These are phyloP conservation scores for Pedicia rivosa DNA, from an alignment of 2,888 invertebrate genomes.

Conservation along the genomic window DNA sequence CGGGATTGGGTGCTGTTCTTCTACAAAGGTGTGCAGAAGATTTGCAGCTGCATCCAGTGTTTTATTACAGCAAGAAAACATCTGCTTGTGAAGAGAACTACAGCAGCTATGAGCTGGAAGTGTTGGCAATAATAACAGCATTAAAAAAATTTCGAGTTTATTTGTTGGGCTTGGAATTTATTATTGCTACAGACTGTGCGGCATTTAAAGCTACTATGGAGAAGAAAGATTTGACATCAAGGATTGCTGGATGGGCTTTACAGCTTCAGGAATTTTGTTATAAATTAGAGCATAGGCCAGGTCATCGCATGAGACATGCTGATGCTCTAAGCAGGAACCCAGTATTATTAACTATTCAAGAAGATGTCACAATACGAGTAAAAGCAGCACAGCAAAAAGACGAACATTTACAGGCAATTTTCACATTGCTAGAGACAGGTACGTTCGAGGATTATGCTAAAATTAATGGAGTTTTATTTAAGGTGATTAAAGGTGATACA, in stretches of 20 bases:
- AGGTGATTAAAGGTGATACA: conserved; percentile 7
- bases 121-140: conserved; percentile 18
- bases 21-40: conserved; percentile 14
- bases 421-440: conserved; percentile 12
- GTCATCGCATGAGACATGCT: conserved; percentile 17
- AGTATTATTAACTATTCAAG: background rate
- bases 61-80: conserved; percentile 17
- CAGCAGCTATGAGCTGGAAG: conserved; percentile 21
- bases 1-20: conserved; percentile 17
- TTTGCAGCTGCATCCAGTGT: conserved; percentile 15
- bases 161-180: conserved; percentile 15
- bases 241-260: conserved; percentile 21
- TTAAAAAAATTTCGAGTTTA: conserved; percentile 17
- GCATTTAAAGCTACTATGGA: conserved; percentile 16
- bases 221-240: conserved; percentile 17
- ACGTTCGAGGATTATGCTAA: conserved; percentile 13
- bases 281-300: conserved; percentile 21
- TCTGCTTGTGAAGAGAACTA: conserved; percentile 15
- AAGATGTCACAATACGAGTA: background rate
- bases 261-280: conserved; percentile 20
- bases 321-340: conserved; percentile 21
- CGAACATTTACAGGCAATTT: conserved; percentile 13
- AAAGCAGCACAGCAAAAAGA: conserved; percentile 8
- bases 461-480: conserved; percentile 15
- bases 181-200: conserved; percentile 18